Evolutionary conservation across 1,140 invertebrate genomes (phyloP).

Genomic region (Uloborus diversus): DNA sequence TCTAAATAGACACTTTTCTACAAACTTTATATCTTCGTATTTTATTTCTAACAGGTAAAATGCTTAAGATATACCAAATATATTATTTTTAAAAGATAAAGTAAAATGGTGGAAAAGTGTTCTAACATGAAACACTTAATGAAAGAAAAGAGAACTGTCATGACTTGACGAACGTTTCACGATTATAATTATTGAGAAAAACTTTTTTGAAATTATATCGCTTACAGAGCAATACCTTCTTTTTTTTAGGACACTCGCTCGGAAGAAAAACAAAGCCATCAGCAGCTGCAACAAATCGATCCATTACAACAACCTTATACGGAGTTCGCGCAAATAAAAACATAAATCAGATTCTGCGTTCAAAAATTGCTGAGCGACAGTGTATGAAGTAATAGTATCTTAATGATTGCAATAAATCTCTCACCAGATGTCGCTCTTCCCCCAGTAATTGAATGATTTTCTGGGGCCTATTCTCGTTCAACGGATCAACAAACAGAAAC

Average conservation of each 20-base stretch:
- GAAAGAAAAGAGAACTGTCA: no score
- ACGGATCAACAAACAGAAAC: constrained; percentile 33
- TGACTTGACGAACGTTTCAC: no score
- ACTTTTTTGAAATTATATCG: not conserved
- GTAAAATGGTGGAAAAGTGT: no score
- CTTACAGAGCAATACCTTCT: not conserved
- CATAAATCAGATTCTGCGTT: constrained; percentile 7
- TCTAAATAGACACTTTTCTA: no score
- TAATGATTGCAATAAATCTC: constrained; percentile 37
- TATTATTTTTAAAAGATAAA: no score
- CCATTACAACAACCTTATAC: constrained; percentile 1
- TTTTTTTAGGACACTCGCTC: not conserved
- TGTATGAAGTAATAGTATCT: constrained; percentile 30
- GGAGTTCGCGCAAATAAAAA: not conserved
- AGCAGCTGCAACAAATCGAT: constrained; percentile 19
- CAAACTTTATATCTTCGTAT: no score
- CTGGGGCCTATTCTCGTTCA: constrained; percentile 13
- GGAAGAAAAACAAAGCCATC: constrained; percentile 2
- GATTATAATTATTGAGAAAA: not conserved
- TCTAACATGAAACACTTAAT: no score
- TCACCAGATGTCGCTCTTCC: constrained; percentile 20
- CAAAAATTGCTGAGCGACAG: not conserved
- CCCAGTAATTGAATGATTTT: constrained; percentile 13
- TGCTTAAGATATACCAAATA: no score
- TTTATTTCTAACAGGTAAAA: no score